Evolutionary conservation across 2,888 invertebrate species (phyloP).

Genomic region (Hylaea fasciaria): DNA sequence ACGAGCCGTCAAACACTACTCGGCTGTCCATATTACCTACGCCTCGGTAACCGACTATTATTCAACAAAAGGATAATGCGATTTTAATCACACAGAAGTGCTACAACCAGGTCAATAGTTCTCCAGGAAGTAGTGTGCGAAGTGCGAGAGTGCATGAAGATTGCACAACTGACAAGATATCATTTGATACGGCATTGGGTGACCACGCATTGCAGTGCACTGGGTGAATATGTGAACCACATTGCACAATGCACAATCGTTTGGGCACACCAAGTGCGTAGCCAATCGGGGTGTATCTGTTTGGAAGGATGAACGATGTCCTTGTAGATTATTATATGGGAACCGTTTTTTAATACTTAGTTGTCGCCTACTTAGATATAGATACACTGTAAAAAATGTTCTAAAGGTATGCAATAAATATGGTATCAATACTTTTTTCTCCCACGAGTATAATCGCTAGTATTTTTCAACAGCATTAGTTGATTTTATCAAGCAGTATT

Average conservation of each 20-base stretch:
- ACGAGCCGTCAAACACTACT: constrained; percentile 7
- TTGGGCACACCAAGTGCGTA: constrained; percentile 45
- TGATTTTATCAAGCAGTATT: too few species aligned
- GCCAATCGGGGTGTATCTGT: constrained; percentile 7
- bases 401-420: too few species aligned
- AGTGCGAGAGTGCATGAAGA: constrained; percentile 61
- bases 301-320: background rate
- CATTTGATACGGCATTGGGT: constrained; percentile 58
- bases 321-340: background rate
- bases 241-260: constrained; percentile 61
- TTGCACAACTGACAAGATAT: constrained; percentile 57
- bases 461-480: too few species aligned
- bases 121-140: constrained; percentile 51
- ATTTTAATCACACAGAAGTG: constrained; percentile 44
- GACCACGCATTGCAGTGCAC: constrained; percentile 47
- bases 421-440: background rate
- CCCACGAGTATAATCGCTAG: too few species aligned
- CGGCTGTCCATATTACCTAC: constrained; percentile 14
- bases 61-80: constrained; percentile 43
- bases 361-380: too few species aligned
- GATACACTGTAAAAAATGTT: too few species aligned
- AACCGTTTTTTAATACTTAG: too few species aligned
- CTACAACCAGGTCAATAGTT: constrained; percentile 33
- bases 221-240: constrained; percentile 57
- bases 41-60: constrained; percentile 28